A percentile compares a stretch with the other conserved stretches of the same genome.
Evolutionary conservation across 2,113 vertebrate genomes (phyloP).

Genomic region (Pipa parva): DNA sequence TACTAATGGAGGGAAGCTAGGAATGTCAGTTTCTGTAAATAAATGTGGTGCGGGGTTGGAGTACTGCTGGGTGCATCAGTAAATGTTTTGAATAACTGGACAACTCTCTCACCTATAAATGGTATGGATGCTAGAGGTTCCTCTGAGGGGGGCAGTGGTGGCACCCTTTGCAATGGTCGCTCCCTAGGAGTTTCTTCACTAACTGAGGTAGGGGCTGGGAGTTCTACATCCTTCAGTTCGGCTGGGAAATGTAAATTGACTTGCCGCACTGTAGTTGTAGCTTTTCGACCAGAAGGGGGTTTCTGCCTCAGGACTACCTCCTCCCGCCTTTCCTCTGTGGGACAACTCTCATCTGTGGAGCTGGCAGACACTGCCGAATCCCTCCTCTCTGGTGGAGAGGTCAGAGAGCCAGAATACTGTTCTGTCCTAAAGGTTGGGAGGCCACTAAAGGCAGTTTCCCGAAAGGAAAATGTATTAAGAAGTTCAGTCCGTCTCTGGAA

Average conservation of each 20-base stretch:
- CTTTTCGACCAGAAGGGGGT: slow-evolving; percentile 81
- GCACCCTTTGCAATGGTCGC: slow-evolving; percentile 63
- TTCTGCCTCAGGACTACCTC: slow-evolving; percentile 91
- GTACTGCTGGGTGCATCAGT: too few species aligned
- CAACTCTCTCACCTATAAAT: slow-evolving; percentile 85
- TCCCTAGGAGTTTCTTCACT: slow-evolving; percentile 47
- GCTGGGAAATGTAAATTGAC: slow-evolving; percentile 76
- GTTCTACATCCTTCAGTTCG: slow-evolving; percentile 66
- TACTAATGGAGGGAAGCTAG: too few species aligned
- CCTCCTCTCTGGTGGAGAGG: slow-evolving; percentile 45
- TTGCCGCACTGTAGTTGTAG: slow-evolving; percentile 66
- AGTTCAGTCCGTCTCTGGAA: slow-evolving; percentile 90
- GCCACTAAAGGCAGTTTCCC: slow-evolving; percentile 82
- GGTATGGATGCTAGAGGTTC: slow-evolving; percentile 94
- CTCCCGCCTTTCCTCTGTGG: slow-evolving; percentile 54
- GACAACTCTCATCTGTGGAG: slow-evolving; percentile 28
- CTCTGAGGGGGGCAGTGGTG: slow-evolving; percentile 73
- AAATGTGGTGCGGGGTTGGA: too few species aligned
- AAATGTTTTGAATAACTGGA: too few species aligned
- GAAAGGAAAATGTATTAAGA: slow-evolving; percentile 85
- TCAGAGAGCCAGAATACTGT: slow-evolving; percentile 17
- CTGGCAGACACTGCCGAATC: slow-evolving; percentile 23
- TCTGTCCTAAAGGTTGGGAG: slow-evolving; percentile 67
- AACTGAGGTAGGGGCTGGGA: slow-evolving; percentile 47
- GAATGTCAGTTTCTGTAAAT: too few species aligned